Conservation (phyloP, 2,888 invertebrate genomes). For the Lasioglossum marginatum region DNA sequence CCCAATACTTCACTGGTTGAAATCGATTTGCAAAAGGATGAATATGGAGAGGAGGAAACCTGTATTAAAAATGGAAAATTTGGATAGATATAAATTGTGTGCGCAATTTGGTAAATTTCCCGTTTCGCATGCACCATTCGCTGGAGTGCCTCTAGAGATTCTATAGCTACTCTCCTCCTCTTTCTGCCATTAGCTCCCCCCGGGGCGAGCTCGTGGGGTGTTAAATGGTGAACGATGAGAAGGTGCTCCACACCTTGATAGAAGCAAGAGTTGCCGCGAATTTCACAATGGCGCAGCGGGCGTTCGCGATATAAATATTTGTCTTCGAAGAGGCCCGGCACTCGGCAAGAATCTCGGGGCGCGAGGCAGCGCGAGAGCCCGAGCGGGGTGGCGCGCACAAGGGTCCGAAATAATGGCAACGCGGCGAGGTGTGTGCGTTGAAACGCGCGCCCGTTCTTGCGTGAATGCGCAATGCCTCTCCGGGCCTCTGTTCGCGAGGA, state of each 20-base stretch:
- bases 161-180: background rate
- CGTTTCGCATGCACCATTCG: slow-evolving; percentile 12
- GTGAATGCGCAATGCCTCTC: slow-evolving; percentile 44
- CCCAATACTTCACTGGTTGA: too few relatives aligned
- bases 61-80: too few relatives aligned
- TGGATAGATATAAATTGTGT: too few relatives aligned
- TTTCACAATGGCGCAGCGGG: slow-evolving; percentile 79
- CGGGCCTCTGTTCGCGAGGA: slow-evolving; percentile 33
- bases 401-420: slow-evolving; percentile 66
- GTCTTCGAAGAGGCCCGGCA: slow-evolving; percentile 70
- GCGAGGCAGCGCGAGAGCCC: slow-evolving; percentile 23
- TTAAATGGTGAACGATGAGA: slow-evolving; percentile 15
- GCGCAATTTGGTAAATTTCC: slow-evolving; percentile 8
- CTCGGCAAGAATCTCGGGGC: slow-evolving; percentile 48
- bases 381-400: slow-evolving; percentile 44
- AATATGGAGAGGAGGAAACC: too few relatives aligned
- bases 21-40: too few relatives aligned
- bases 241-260: slow-evolving; percentile 61
- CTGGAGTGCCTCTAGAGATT: background rate
- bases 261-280: slow-evolving; percentile 65
- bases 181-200: slow-evolving; percentile 14
- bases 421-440: slow-evolving; percentile 42
- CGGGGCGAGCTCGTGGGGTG: slow-evolving; percentile 20
- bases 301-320: slow-evolving; percentile 82
- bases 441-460: slow-evolving; percentile 46